phyloP scores from a whole-genome alignment of 2,888 invertebrate genomes.

The Prosopocoilus inquinatus region DNA sequence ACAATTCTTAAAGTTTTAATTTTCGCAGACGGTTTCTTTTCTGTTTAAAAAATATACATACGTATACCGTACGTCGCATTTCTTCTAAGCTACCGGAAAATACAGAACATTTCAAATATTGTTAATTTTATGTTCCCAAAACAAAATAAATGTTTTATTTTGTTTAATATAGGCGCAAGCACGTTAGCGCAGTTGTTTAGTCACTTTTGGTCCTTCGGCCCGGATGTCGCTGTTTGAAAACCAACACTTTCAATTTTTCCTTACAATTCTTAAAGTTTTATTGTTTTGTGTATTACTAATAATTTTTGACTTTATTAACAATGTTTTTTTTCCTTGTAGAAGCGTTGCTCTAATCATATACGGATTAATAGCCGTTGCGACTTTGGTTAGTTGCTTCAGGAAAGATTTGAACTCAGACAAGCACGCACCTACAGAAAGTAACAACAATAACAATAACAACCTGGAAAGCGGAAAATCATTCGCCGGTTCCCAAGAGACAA shows the following conservation, averaged over 20 bases:
- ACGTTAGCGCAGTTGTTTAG: too few relatives aligned
- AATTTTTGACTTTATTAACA: not conserved
- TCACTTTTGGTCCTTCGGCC: too few relatives aligned
- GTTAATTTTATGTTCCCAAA: too few relatives aligned
- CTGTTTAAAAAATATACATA: too few relatives aligned
- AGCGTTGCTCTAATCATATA: constrained; percentile 53
- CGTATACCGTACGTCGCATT: too few relatives aligned
- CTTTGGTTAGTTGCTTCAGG: constrained; percentile 62
- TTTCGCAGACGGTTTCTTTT: too few relatives aligned
- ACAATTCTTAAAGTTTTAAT: too few relatives aligned
- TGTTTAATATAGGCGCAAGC: too few relatives aligned
- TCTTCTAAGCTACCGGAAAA: too few relatives aligned
- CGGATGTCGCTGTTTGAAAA: too few relatives aligned
- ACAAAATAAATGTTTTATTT: too few relatives aligned
- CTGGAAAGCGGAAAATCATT: constrained; percentile 12
- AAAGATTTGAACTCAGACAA: constrained; percentile 46
- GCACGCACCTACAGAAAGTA: constrained; percentile 32
- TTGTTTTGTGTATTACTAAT: not conserved
- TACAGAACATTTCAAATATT: too few relatives aligned
- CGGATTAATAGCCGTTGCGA: constrained; percentile 60
- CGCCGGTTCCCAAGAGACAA: constrained; percentile 14
- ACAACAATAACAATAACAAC: constrained; percentile 38
- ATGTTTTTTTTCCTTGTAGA: constrained; percentile 43
- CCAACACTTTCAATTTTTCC: not conserved
- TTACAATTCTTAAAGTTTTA: not conserved